Base-by-base conservation (phyloP, 2,888 invertebrate species). In the Spodoptera exigua region DNA sequence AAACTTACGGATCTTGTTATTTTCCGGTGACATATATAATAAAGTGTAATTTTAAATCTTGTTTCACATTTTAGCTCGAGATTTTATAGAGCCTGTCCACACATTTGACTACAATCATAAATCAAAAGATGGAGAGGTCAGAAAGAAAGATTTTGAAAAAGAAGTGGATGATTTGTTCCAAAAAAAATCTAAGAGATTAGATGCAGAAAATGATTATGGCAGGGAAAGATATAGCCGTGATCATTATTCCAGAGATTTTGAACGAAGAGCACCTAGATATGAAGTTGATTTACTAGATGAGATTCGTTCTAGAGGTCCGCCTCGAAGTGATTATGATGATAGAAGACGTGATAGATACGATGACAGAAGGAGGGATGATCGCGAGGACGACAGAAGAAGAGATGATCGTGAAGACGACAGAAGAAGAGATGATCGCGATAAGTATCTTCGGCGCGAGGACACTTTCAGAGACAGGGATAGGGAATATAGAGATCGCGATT, bases 81-180 rank as follows among this genome's bases (percentile, higher is more conserved):
- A 95, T 55, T 94, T 95, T 66, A 95, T 96, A 72, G 95, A 95
- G 82, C 96, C 96, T 17, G 94, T 96, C 5, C 95, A 96, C 79
- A 96, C 95, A 73, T 96, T 96, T 89, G 96, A 97, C 83, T 97
- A 97, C 84, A 95, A 96, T 67, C 96, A 97, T 81, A 95, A 91
- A 78, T 94, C 95, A 48, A 95, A 92, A 71, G 89, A 92, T 57
- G 83, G 82, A 17, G 92, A 91, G 41, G 76, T 75, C 18, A 89
- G 82, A 64, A 89, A 81, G 61, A 88, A 77, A 61, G 87, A 91
- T 77, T 91, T 89, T 78, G 91, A 90, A 74, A 88, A 78, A 69
- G 92, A 92, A 83, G 87, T 79, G 14, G 91, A 91, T 67, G 89
- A 90, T 35, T 66, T 93, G 60, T 93, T 89, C 71, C 47, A 77